Base-by-base conservation (phyloP, 2,888 invertebrate species). In the Hesperia comma region DNA sequence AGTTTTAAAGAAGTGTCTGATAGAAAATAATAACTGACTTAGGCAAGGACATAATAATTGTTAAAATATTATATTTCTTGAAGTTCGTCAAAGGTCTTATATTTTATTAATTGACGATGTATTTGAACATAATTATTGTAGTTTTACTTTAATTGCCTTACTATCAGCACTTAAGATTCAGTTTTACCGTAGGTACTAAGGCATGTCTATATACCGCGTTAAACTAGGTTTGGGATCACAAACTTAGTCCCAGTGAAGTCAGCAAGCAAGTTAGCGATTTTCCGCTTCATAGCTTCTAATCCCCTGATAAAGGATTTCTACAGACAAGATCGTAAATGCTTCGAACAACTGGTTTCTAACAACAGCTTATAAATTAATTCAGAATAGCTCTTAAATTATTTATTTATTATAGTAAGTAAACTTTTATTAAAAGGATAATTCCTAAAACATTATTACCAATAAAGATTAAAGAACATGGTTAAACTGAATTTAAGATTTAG, bases 321-420 rank as follows among this genome's bases (percentile, higher is more conserved):
- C 21, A 67, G 66, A 67, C 66, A 61, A 66, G 64, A 66, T 60
- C 43, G 64, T 54, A 60, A 66, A 66, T 54, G 60, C 54, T 66
- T 53, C 19, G 53, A 43, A 54, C 58, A 54, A 58, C 64, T 15
- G 19, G 15, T 32, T 58, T 64, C 41, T 43, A 41, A 49, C 63
- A 41, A 49, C 63, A 64, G 53, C 58, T 67, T 61, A 66, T 66
- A 67, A 68, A 72, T 66, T 67, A 69, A 72, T 71, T 69, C 64
- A 12, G 46, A 64, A 53, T 49, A 26, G 58, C 12, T 64, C 46
- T 56, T 63, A 7, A 37, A 49, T 46, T 12, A 21, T 32, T n/a
- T 43, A 57, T 43, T 61, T 41, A 10, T 21, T 21, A 10, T 33
- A 32, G 7, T 8, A 12, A 8, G 10, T 37, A 37, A 37, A 37